These are phyloP conservation scores for Stramonita haemastoma DNA, from an alignment of 2,888 invertebrate species.

Conservation along the genomic window DNA sequence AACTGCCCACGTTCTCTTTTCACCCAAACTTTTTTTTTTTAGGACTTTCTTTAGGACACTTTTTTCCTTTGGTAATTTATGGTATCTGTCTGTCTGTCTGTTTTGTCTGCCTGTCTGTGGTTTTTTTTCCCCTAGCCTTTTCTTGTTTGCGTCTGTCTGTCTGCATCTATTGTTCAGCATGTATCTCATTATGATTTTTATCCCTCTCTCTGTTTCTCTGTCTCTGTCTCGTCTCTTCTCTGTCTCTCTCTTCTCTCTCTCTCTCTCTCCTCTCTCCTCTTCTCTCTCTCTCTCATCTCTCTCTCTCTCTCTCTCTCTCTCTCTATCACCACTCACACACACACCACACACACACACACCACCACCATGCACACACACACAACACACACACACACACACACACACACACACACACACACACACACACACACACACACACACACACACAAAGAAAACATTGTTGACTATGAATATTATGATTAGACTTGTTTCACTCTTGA, in stretches of 20 bases:
- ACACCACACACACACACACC: no score
- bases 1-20: no score
- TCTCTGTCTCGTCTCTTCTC: neutral
- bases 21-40: neutral
- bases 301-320: no score
- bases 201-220: neutral
- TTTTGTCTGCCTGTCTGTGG: neutral
- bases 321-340: no score
- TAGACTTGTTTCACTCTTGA: no score
- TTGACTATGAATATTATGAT: no score
- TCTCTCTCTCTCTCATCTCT: neutral
- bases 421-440: slow-evolving; percentile 10
- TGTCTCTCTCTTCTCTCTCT: neutral
- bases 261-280: neutral
- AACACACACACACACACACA: neutral
- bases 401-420: slow-evolving; percentile 10
- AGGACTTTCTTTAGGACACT: no score
- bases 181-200: neutral
- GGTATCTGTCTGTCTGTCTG: neutral
- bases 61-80: no score
- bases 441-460: neutral
- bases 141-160: neutral
- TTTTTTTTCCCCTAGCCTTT: no score
- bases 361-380: neutral
- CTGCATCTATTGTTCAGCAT: neutral